These are phyloP conservation scores for Hormiphora californensis DNA, from an alignment of 37 sponge, comb jelly and placozoan genomes.

Conservation along the genomic window DNA sequence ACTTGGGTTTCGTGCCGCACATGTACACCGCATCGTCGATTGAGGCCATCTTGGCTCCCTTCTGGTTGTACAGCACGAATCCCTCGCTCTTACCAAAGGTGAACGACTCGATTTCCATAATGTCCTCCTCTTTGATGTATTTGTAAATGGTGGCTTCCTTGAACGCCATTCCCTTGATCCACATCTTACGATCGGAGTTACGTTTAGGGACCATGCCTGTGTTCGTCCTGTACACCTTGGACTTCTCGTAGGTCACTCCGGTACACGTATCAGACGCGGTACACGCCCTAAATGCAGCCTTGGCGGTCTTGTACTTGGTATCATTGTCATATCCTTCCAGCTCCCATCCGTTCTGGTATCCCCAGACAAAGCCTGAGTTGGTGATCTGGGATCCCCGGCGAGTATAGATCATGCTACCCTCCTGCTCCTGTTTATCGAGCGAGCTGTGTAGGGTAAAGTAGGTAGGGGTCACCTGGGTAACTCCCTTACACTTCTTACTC, in stretches of 20 bases:
- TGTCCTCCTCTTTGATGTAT: not conserved
- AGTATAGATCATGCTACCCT: not conserved
- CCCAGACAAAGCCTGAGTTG: not conserved
- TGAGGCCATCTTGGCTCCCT: not conserved
- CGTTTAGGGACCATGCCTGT: not conserved
- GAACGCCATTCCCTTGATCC: conserved; percentile 1
- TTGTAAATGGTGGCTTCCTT: too few species aligned
- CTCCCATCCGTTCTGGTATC: not conserved
- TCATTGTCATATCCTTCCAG: not conserved
- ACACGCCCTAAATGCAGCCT: conserved; percentile 5
- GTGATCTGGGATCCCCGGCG: not conserved
- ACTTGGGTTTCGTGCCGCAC: not conserved
- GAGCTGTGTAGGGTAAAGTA: conserved; percentile 7
- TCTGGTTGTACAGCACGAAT: not conserved
- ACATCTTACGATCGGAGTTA: not conserved
- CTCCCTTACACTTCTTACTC: not conserved
- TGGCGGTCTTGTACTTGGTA: not conserved
- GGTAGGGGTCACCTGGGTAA: not conserved
- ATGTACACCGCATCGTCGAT: not conserved
- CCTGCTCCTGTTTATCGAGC: not conserved
- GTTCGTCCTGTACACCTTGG: not conserved
- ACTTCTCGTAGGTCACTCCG: not conserved
- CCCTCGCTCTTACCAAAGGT: not conserved
- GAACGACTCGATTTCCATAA: not conserved
- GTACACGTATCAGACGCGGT: not conserved